These are phyloP conservation scores for Eupithecia tripunctaria DNA, from an alignment of 2,888 invertebrate species.

Conservation along the genomic window DNA sequence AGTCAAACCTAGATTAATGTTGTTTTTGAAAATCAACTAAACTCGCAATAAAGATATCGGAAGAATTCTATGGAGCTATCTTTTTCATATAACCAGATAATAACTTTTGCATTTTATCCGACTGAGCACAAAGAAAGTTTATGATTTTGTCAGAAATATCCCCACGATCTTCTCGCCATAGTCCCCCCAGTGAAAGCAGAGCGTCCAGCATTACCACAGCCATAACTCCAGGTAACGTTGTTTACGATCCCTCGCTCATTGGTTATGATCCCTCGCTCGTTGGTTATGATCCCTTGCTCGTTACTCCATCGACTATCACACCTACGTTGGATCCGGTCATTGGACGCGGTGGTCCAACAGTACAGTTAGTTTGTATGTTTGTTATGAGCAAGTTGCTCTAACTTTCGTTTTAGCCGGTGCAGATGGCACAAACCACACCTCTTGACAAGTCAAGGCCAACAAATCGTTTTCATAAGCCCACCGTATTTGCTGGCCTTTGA, in stretches of 20 bases:
- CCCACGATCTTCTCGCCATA: slow-evolving; percentile 38
- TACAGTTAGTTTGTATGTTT: slow-evolving; percentile 4
- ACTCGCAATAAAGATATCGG: neutral
- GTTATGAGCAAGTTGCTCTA: neutral
- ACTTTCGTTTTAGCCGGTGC: neutral
- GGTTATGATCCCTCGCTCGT: slow-evolving; percentile 47
- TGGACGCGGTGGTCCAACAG: neutral
- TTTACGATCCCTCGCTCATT: slow-evolving; percentile 49
- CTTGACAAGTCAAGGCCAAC: neutral
- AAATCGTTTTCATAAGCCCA: too few relatives aligned
- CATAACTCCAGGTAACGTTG: slow-evolving; percentile 79
- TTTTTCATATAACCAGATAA: too few relatives aligned
- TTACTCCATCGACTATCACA: slow-evolving; percentile 35
- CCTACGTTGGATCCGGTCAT: neutral
- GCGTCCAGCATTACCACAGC: slow-evolving; percentile 53
- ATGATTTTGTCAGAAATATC: neutral
- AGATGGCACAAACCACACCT: neutral
- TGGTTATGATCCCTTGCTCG: slow-evolving; percentile 27
- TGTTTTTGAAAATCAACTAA: neutral
- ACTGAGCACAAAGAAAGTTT: too few relatives aligned
- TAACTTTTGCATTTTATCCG: too few relatives aligned
- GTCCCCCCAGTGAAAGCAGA: slow-evolving; percentile 57
- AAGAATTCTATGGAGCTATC: neutral
- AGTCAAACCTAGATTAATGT: neutral
- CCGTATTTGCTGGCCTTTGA: too few relatives aligned